Evolutionary conservation across 2,888 invertebrate species (phyloP), one percentile per base, ranked within the genome.

Genomic region (Arge pagana): DNA sequence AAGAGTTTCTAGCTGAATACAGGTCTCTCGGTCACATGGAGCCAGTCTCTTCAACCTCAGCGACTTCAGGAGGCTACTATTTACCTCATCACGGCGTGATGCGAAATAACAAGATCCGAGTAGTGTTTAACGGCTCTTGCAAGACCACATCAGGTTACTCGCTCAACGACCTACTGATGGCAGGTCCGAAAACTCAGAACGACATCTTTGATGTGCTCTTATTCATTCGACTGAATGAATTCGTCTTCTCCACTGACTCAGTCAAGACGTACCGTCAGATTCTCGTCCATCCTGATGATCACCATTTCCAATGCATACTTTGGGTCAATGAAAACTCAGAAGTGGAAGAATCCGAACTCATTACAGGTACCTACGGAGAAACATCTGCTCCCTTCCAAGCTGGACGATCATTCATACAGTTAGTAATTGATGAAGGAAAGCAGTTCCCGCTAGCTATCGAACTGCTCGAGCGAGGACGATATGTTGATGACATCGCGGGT

Each of bases 251-350:
- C 4, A 48, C 52, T 2, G 55, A 59, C 31, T 50, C 56, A 10
- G 48, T 49, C 4, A 59, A 58, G 21, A 56, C 56, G 52, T 58
- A 49, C 15, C 40, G 56, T 4, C 55, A 59, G n/a, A 53, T 56
- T 4, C 7, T 28, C 2, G 50, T 59, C 0, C 52, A 59, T 23
- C 31, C 23, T 7, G 45, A 55, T 21, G 36, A 36, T 10, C 21
- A 21, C 19, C 3, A 36, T 19, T 19, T 36, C 1, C 36, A 36
- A 36, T 19, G 36, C 10, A 36, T 36, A 8, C 3, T 36, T 1
- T 36, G 36, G 36, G 21, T 3, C 2, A 2, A 4, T 7, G 19
- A 36, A 1, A 11, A 10, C n/a, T 18, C 4, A 7, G n/a, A 7
- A 8, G 8, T 19, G 4, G 1, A 3, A 3, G 18, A 19, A 4